Percentiles rank a stretch among this genome's conserved stretches.
These are phyloP conservation scores for Prietella phreatophila DNA, from an alignment of 2,113 vertebrate genomes.

Conservation along the genomic window DNA sequence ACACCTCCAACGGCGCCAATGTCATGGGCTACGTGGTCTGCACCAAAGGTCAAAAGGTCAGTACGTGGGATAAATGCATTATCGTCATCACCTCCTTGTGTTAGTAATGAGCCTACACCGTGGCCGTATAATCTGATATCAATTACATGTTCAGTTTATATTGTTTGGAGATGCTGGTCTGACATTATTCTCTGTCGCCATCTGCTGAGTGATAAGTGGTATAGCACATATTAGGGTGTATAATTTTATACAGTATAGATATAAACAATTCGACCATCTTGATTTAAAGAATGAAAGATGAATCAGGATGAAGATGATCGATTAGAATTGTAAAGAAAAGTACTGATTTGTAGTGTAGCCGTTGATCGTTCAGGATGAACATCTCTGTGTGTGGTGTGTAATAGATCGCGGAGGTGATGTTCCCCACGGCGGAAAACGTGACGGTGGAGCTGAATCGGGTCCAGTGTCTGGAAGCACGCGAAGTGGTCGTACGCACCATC, in stretches of 20 bases:
- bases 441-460: constrained; percentile 83
- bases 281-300: not conserved
- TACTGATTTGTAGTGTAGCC: not conserved
- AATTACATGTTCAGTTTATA: no score
- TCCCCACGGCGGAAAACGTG: constrained; percentile 81
- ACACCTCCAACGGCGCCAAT: constrained; percentile 90
- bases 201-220: constrained; percentile 59
- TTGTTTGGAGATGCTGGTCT: not conserved
- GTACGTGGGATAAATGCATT: not conserved
- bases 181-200: constrained; percentile 57
- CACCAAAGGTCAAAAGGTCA: constrained; percentile 91
- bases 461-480: constrained; percentile 82
- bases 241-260: not conserved
- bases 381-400: constrained; percentile 15
- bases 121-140: not conserved
- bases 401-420: constrained; percentile 88
- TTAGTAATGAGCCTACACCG: not conserved
- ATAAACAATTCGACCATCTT: not conserved
- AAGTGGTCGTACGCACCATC: constrained; percentile 88
- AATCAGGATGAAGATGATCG: not conserved
- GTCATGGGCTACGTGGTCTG: constrained; percentile 93
- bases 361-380: not conserved
- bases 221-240: not conserved
- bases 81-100: not conserved
- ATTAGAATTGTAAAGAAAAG: not conserved